Percentiles rank a stretch among this genome's conserved stretches.
Conservation (phyloP, 2,797 vertebrate genomes). For the Neosalanx taihuensis region DNA sequence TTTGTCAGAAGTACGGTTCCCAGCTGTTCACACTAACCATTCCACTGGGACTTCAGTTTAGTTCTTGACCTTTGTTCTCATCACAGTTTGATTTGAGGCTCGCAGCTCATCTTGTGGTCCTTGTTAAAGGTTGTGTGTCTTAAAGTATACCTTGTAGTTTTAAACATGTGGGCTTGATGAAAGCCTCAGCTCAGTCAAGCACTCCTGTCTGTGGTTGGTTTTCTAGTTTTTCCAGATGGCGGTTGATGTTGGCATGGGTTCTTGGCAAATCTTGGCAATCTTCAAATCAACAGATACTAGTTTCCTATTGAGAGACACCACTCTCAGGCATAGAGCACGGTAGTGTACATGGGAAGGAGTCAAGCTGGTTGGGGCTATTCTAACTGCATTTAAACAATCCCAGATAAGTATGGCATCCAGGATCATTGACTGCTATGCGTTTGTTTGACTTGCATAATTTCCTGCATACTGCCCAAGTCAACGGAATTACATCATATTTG, state of each 20-base stretch:
- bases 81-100: constrained; percentile 26
- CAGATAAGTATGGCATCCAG: not conserved
- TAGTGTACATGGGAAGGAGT: constrained; percentile 62
- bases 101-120: constrained; percentile 49
- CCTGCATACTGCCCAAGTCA: constrained; percentile 37
- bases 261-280: constrained; percentile 21
- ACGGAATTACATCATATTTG: constrained; percentile 33
- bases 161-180: constrained; percentile 41
- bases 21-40: constrained; percentile 7
- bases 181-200: constrained; percentile 36
- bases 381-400: not conserved
- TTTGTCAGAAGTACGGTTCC: constrained; percentile 19
- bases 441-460: constrained; percentile 53
- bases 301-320: constrained; percentile 54
- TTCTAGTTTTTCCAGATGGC: constrained; percentile 27
- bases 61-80: constrained; percentile 54
- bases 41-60: constrained; percentile 31
- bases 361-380: constrained; percentile 59
- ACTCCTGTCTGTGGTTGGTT: constrained; percentile 36
- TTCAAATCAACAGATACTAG: constrained; percentile 29
- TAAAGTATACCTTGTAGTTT: constrained; percentile 38
- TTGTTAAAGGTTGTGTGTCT: constrained; percentile 62
- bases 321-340: constrained; percentile 57
- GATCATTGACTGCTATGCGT: constrained; percentile 57
- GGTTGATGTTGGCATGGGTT: constrained; percentile 25